Base-by-base conservation (phyloP, 2,888 invertebrate species). In the Drosophila robusta region DNA sequence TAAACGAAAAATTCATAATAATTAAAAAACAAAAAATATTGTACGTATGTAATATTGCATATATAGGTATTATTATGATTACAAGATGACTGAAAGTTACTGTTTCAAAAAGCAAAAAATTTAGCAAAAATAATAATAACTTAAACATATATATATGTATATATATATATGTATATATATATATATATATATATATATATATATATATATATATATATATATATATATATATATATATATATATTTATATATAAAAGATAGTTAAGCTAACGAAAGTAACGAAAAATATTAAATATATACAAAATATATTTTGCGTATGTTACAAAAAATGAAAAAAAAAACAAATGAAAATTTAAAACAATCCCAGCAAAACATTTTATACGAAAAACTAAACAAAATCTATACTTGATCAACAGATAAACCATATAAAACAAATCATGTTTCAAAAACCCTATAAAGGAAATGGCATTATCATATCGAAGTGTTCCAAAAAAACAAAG, bases 281-380 rank as follows among this genome's bases (percentile, higher is more conserved):
- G 38, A 60, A 70, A 54, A 69, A 47, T 52, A 16, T 70, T 72
- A 74, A 75, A 75, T 88, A 78, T 84, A 87, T 73, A 80, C 77
- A 79, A 90, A 90, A 83, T 90, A 90, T 91, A 91, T 91, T 91
- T 91, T 91, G 91, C 90, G 89, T 89, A 90, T 83, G 86, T 87
- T 88, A 89, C 79, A 80, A 24, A 67, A 69, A 50, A 61, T 50
- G 78, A 78, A 22, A 68, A 80, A 58, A 62, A 49, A 66, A 65
- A 70, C 76, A 16, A 64, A 80, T 52, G 62, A 51, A 67, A 65
- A 70, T 60, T 67, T 68, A 67, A 76, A 69, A 80, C 44, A 36
- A 62, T 52, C 52, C 69, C 74, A 68, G 75, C 70, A 75, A 73
- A 66, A 69, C 70, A 88, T 90, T 90, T 90, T 90, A 87, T 90